Percentiles rank a stretch among this genome's conserved stretches.
These are phyloP conservation scores for Geotrypetes seraphini DNA, from an alignment of 2,797 vertebrate species.

Conservation along the genomic window DNA sequence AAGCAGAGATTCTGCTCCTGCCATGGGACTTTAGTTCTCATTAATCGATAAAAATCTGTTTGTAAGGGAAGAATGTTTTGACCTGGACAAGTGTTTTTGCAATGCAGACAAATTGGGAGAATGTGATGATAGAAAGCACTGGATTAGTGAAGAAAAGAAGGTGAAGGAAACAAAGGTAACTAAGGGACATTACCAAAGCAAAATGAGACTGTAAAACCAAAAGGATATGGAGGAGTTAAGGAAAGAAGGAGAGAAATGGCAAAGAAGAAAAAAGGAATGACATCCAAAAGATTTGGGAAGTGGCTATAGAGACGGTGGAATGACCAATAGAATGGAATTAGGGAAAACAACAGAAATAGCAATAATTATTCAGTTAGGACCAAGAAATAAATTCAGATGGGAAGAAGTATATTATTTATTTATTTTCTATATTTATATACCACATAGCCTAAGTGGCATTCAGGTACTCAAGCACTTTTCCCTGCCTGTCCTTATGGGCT, in stretches of 20 bases:
- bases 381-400: too few species aligned
- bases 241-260: background rate
- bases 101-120: constrained; percentile 12
- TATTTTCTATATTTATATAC: too few species aligned
- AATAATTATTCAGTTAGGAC: too few species aligned
- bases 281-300: background rate
- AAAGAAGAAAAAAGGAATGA: background rate
- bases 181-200: background rate
- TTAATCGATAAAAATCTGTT: constrained; percentile 34
- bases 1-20: constrained; percentile 9
- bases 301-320: too few species aligned
- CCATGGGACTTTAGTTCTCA: constrained; percentile 18
- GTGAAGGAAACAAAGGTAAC: background rate
- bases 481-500: too few species aligned
- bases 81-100: constrained; percentile 13
- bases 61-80: constrained; percentile 19
- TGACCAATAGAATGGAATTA: too few species aligned
- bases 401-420: too few species aligned
- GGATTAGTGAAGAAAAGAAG: background rate
- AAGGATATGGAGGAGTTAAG: background rate
- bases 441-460: too few species aligned
- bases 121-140: too few species aligned
- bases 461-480: too few species aligned
- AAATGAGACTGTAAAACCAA: too few species aligned
- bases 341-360: too few species aligned